phyloP scores from a whole-genome alignment of 2,797 vertebrate genomes.

The Crenuchus spilurus region DNA sequence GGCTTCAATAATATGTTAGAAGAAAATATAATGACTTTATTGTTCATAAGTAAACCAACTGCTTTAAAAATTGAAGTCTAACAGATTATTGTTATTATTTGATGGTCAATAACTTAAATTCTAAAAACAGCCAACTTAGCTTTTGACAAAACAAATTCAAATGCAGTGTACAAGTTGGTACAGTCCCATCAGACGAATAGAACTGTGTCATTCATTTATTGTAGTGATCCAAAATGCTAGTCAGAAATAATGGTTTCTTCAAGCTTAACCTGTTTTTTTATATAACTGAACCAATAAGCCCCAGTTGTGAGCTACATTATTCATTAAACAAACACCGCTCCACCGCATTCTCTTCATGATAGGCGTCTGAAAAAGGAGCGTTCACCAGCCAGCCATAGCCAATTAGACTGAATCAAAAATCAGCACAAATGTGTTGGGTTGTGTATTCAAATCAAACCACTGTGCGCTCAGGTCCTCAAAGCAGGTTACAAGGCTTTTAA shows the following conservation, averaged over 20 bases:
- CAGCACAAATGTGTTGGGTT: not conserved
- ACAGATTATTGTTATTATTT: too few relatives aligned
- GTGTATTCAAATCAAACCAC: conserved; percentile 41
- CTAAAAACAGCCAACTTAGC: too few relatives aligned
- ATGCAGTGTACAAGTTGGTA: not conserved
- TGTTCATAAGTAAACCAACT: too few relatives aligned
- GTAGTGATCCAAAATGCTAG: not conserved
- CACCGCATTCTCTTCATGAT: conserved; percentile 44
- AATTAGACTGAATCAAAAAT: conserved; percentile 57
- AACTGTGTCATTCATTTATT: not conserved
- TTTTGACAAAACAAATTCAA: too few relatives aligned
- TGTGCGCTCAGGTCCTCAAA: not conserved
- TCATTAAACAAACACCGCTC: conserved; percentile 46
- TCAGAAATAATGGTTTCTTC: conserved; percentile 28
- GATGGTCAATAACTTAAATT: too few relatives aligned
- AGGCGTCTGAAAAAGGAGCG: conserved; percentile 44
- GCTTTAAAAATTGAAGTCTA: too few relatives aligned
- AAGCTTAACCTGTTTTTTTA: conserved; percentile 4
- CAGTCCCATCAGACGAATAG: not conserved
- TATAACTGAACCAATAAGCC: conserved; percentile 37
- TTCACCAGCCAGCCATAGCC: conserved; percentile 58
- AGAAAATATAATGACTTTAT: too few relatives aligned
- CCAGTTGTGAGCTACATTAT: conserved; percentile 37
- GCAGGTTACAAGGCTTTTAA: conserved; percentile 15
- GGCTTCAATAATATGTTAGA: too few relatives aligned